Conservation (phyloP, 2,113 vertebrate genomes). For the Silurus meridionalis region DNA sequence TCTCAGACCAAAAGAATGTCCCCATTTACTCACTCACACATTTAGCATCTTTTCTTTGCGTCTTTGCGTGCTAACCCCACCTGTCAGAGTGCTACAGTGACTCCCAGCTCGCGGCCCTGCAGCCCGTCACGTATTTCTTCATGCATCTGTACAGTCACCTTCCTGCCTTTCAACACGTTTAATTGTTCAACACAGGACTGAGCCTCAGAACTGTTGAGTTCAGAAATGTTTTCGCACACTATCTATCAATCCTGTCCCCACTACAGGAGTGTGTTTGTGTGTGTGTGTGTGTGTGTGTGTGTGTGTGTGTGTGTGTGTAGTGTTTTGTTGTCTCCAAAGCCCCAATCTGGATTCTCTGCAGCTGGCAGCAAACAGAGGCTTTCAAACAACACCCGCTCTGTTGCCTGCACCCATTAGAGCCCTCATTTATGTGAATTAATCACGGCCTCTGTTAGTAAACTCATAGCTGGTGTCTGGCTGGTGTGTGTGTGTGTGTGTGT, state of each 20-base stretch:
- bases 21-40: slow-evolving; percentile 77
- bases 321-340: slow-evolving; percentile 21
- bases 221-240: neutral
- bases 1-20: slow-evolving; percentile 91
- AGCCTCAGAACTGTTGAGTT: too few species aligned
- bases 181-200: neutral
- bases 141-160: neutral
- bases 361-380: slow-evolving; percentile 35
- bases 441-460: slow-evolving; percentile 34
- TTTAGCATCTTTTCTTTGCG: slow-evolving; percentile 7
- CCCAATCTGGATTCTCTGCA: slow-evolving; percentile 23
- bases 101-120: neutral
- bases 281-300: neutral
- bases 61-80: slow-evolving; percentile 76
- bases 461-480: slow-evolving; percentile 20
- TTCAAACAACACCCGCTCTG: slow-evolving; percentile 36
- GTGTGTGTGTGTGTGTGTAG: neutral
- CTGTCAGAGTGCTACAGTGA: slow-evolving; percentile 52
- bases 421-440: slow-evolving; percentile 36
- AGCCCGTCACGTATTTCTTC: slow-evolving; percentile 3
- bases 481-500: slow-evolving; percentile 2
- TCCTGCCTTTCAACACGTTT: neutral
- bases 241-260: slow-evolving; percentile 7
- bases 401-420: slow-evolving; percentile 18
- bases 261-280: neutral